Conservation (phyloP, 2,113 vertebrate genomes). For the Zosterops borbonicus region DNA sequence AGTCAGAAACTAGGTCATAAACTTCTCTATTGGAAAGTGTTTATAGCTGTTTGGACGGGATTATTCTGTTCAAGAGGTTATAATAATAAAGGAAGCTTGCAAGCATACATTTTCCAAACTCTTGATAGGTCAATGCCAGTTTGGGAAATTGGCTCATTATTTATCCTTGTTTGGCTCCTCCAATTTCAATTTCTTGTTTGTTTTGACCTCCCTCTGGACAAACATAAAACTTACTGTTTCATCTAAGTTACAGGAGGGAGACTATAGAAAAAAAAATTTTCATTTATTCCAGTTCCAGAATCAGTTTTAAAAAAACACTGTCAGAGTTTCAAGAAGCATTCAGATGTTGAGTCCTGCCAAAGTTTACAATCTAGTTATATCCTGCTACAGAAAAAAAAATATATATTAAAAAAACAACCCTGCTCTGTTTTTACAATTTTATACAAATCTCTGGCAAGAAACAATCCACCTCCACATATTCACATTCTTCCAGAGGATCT, state of each 20-base stretch:
- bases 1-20: constrained; percentile 64
- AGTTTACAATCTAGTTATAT: constrained; percentile 49
- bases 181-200: neutral
- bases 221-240: neutral
- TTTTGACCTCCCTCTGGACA: constrained; percentile 50
- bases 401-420: neutral
- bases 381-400: neutral
- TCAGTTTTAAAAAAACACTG: neutral
- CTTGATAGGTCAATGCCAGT: neutral
- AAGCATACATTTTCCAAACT: constrained; percentile 14
- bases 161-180: constrained; percentile 20
- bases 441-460: constrained; percentile 23
- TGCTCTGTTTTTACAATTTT: constrained; percentile 6
- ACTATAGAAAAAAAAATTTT: constrained; percentile 13
- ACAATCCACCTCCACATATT: neutral
- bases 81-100: constrained; percentile 52
- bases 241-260: constrained; percentile 27
- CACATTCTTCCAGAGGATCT: neutral
- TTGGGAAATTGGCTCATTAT: neutral
- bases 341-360: constrained; percentile 46
- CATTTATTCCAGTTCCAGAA: constrained; percentile 21
- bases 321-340: constrained; percentile 45
- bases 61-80: constrained; percentile 65
- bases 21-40: constrained; percentile 40
- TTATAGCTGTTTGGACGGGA: constrained; percentile 22